phyloP scores from a whole-genome alignment of 2,113 vertebrate genomes.

The Ammodytes dubius region DNA sequence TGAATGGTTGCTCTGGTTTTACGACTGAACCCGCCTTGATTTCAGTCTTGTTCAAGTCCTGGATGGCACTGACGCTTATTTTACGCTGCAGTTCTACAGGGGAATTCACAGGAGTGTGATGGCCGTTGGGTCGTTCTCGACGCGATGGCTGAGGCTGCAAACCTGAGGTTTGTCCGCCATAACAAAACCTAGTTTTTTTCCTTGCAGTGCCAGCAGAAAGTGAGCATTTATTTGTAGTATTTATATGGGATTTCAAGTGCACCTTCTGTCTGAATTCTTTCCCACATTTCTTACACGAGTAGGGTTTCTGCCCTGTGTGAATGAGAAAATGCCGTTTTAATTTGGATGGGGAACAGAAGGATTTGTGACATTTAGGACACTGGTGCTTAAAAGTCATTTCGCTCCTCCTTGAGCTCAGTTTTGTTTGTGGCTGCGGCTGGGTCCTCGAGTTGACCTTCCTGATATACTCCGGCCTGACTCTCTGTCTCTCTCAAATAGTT shows the following conservation, averaged over 20 bases:
- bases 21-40: not conserved
- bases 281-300: constrained; percentile 23
- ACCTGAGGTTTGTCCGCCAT: not conserved
- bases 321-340: constrained; percentile 48
- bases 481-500: not conserved
- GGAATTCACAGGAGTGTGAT: not conserved
- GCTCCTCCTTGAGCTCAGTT: not conserved
- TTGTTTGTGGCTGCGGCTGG: not conserved
- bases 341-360: constrained; percentile 57
- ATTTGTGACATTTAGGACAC: constrained; percentile 50
- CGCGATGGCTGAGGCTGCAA: not conserved
- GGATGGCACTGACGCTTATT: constrained; percentile 22
- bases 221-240: constrained; percentile 6
- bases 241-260: constrained; percentile 44
- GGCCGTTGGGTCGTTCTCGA: not conserved
- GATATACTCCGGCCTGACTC: not conserved
- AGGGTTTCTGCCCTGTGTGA: constrained; percentile 56
- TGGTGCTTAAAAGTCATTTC: constrained; percentile 17
- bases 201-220: not conserved
- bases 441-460: not conserved
- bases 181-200: not conserved
- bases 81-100: constrained; percentile 42
- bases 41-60: constrained; percentile 10
- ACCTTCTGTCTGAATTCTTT: constrained; percentile 37
- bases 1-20: constrained; percentile 9